A percentile compares a stretch with the other conserved stretches of the same genome.
Evolutionary conservation across 2,113 vertebrate species (phyloP).

Genomic region (Myotis davidii): DNA sequence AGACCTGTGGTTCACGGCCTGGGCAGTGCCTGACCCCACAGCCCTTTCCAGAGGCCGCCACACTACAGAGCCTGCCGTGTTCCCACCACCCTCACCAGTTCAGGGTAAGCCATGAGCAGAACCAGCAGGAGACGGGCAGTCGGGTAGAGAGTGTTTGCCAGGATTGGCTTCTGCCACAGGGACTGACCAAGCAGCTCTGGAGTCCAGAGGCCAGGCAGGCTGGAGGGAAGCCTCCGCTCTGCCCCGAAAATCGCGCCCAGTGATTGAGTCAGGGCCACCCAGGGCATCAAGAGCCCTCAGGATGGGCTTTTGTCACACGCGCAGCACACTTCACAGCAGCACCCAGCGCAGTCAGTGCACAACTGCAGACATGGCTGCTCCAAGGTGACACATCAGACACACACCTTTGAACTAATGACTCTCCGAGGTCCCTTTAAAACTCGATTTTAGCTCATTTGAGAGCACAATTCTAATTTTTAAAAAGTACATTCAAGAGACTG

Average conservation of each 20-base stretch:
- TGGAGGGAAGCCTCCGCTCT: not conserved
- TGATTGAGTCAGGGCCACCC: not conserved
- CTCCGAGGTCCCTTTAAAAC: not conserved
- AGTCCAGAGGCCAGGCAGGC: not conserved
- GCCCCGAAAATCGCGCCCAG: not conserved
- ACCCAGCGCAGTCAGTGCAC: rapidly evolving
- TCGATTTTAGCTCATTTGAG: not conserved
- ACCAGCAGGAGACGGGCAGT: not conserved
- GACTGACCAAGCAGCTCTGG: rapidly evolving
- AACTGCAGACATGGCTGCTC: not conserved
- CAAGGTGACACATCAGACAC: not conserved
- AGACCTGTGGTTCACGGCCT: not conserved
- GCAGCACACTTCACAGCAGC: rapidly evolving
- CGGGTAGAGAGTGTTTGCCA: not conserved
- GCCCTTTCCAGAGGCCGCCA: not conserved
- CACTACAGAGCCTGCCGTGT: not conserved
- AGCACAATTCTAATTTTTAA: not conserved
- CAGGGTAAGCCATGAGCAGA: not conserved
- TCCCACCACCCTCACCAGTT: not conserved
- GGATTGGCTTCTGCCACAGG: not conserved
- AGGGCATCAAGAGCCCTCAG: too few relatives aligned
- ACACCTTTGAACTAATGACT: rapidly evolving
- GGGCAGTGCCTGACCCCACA: not conserved
- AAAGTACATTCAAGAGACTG: not conserved
- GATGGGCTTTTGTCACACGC: not conserved